Conservation (phyloP, 2,797 vertebrate species). For the Poeciliopsis presidionis region DNA sequence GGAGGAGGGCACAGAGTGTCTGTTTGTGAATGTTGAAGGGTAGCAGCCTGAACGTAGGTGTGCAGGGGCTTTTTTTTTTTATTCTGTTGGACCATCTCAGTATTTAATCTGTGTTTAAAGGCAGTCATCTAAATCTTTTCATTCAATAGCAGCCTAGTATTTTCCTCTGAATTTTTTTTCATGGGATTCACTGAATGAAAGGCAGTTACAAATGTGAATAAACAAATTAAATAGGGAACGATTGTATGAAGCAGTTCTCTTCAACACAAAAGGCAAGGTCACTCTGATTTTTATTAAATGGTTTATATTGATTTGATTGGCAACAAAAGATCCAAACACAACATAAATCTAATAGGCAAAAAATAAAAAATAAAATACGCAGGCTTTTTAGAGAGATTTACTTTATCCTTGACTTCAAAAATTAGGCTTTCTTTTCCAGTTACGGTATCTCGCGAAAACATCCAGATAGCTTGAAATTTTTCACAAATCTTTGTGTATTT, state of each 20-base stretch:
- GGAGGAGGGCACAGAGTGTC: slow-evolving; percentile 59
- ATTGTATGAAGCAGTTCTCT: not conserved
- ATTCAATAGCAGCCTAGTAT: slow-evolving; percentile 27
- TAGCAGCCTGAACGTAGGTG: slow-evolving; percentile 52
- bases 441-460: not conserved
- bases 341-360: not conserved
- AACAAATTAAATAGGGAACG: slow-evolving; percentile 5
- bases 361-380: too few relatives aligned
- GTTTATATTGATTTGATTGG: not conserved
- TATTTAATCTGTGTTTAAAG: slow-evolving; percentile 24
- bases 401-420: not conserved
- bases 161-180: not conserved
- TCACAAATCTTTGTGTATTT: not conserved
- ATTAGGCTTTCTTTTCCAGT: not conserved
- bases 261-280: not conserved
- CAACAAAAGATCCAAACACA: not conserved
- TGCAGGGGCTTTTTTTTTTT: slow-evolving; percentile 28
- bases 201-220: not conserved
- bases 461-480: not conserved
- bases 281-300: not conserved
- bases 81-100: slow-evolving; percentile 4
- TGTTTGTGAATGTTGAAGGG: slow-evolving; percentile 32
- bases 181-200: slow-evolving; percentile 21
- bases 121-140: slow-evolving; percentile 35
- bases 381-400: too few relatives aligned